Evolutionary conservation across 2,797 vertebrate genomes (phyloP).

Genomic region (Scomberomorus guttatus): DNA sequence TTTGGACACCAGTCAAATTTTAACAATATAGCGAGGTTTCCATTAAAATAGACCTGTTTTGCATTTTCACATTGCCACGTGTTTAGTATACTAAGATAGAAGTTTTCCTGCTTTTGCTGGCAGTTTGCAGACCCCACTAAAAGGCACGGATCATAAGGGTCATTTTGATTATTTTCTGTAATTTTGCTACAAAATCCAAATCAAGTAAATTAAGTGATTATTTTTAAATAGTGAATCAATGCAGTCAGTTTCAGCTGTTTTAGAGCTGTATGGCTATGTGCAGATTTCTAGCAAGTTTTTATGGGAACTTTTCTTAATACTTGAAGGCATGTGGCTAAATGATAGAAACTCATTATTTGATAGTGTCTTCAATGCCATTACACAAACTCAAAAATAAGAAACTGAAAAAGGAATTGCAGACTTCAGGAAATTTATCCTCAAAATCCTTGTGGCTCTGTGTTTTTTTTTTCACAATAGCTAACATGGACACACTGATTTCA

Average conservation of each 20-base stretch:
- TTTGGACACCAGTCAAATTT: neutral
- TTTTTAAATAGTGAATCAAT: neutral
- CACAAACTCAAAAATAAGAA: neutral
- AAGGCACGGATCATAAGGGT: neutral
- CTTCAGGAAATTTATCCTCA: neutral
- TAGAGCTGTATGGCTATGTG: neutral
- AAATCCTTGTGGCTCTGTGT: neutral
- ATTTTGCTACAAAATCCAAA: neutral
- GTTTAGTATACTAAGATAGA: neutral
- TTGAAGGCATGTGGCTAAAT: neutral
- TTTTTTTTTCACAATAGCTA: neutral
- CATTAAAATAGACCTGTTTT: neutral
- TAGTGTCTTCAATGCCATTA: neutral
- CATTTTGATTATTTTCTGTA: neutral
- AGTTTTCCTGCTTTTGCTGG: neutral
- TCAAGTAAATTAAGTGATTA: neutral
- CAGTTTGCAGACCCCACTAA: neutral
- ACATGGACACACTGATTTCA: neutral
- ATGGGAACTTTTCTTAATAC: neutral
- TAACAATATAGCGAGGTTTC: neutral
- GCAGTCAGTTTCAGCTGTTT: neutral
- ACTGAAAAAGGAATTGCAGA: neutral
- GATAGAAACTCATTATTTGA: neutral
- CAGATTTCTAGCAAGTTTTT: neutral
- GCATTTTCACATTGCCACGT: neutral